These are phyloP conservation scores for Huso huso DNA, from an alignment of 2,797 vertebrate genomes.

Conservation along the genomic window DNA sequence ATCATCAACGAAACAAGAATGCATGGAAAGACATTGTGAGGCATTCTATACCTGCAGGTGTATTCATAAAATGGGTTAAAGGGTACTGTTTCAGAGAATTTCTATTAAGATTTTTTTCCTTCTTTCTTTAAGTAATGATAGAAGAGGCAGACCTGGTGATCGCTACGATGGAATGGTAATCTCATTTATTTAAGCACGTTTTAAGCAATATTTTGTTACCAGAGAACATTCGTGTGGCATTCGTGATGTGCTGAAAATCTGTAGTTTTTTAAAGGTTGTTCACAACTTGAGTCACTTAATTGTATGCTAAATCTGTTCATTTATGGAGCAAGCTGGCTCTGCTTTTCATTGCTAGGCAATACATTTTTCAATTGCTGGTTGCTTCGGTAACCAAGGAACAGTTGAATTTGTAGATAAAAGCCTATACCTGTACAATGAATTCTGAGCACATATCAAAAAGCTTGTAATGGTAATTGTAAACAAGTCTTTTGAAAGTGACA, in stretches of 20 bases:
- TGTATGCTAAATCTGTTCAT: too few species aligned
- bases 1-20: too few species aligned
- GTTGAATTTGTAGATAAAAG: slow-evolving; percentile 57
- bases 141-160: slow-evolving; percentile 86
- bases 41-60: too few species aligned
- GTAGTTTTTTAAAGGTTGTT: too few species aligned
- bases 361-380: slow-evolving; percentile 63
- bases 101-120: neutral
- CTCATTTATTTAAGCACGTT: too few species aligned
- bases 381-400: slow-evolving; percentile 58
- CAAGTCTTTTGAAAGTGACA: neutral
- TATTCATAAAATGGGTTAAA: too few species aligned
- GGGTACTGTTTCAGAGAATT: too few species aligned
- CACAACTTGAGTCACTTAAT: too few species aligned
- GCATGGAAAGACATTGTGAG: too few species aligned
- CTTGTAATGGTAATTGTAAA: neutral
- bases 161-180: slow-evolving; percentile 92
- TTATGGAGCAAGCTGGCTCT: slow-evolving; percentile 49
- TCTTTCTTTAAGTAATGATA: slow-evolving; percentile 59
- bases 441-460: slow-evolving; percentile 6
- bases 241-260: too few species aligned
- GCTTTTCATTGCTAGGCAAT: slow-evolving; percentile 64
- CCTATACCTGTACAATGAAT: slow-evolving; percentile 53
- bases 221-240: too few species aligned
- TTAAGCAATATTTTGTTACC: too few species aligned